phyloP scores from a whole-genome alignment of 2,888 invertebrate species.

The Erpobdella octoculata region DNA sequence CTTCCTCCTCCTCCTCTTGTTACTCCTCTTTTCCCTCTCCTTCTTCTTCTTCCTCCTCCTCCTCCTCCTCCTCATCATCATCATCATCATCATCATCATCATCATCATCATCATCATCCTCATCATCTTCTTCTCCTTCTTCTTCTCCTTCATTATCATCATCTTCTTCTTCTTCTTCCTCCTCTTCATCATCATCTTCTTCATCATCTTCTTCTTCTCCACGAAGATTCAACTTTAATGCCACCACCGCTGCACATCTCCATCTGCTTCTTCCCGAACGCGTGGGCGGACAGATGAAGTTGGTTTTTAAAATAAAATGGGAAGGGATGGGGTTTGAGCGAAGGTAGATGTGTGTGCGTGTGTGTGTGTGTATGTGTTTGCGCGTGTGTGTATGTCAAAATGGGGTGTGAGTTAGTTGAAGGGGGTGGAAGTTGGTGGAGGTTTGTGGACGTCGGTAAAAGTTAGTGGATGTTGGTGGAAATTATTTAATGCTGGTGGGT shows the following conservation, averaged over 20 bases:
- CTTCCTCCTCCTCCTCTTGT: not conserved
- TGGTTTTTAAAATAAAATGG: not conserved
- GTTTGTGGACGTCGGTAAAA: too few species aligned
- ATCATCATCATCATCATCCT: constrained; percentile 28
- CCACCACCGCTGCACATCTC: too few species aligned
- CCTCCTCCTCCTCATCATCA: not conserved
- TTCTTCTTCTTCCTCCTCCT: not conserved
- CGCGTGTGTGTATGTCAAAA: too few species aligned
- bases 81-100: constrained; percentile 16
- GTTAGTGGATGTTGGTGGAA: too few species aligned
- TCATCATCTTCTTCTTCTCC: not conserved
- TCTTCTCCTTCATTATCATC: not conserved
- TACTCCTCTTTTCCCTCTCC: not conserved
- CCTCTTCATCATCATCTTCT: constrained; percentile 5
- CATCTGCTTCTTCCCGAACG: too few species aligned
- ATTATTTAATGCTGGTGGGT: too few species aligned
- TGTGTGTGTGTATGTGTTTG: too few species aligned
- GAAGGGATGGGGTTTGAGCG: not conserved
- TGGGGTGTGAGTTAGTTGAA: too few species aligned
- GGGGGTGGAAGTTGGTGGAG: too few species aligned
- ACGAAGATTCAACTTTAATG: not conserved
- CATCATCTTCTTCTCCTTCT: constrained; percentile 23
- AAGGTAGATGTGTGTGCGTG: too few species aligned
- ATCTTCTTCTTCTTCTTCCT: not conserved
- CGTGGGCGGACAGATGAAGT: too few species aligned